phyloP scores from a whole-genome alignment of 1,140 invertebrate genomes.

The Eueides isabella region DNA sequence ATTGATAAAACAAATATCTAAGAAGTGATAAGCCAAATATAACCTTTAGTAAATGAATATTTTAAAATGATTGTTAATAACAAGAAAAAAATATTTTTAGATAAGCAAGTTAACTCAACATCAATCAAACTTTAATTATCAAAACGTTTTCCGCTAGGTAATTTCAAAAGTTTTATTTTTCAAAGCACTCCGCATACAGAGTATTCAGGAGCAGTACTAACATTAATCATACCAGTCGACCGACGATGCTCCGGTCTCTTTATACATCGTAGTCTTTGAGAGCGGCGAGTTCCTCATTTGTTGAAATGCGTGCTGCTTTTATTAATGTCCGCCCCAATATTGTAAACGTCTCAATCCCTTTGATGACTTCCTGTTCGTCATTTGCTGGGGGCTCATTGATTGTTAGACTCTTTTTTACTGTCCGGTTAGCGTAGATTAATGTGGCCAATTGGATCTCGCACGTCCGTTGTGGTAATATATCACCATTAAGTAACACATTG shows the following conservation, averaged over 20 bases:
- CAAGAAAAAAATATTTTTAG: not conserved
- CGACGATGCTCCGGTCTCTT: slow-evolving; percentile 45
- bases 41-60: too few species aligned
- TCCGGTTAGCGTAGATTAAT: slow-evolving; percentile 71
- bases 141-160: slow-evolving; percentile 35
- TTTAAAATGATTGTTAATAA: too few species aligned
- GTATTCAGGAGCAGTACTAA: slow-evolving; percentile 37
- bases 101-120: slow-evolving; percentile 38
- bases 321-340: slow-evolving; percentile 67
- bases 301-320: slow-evolving; percentile 67
- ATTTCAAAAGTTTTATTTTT: slow-evolving; percentile 45
- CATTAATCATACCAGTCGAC: slow-evolving; percentile 72
- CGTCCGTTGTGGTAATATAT: slow-evolving; percentile 71
- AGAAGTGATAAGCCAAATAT: too few species aligned
- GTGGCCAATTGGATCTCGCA: slow-evolving; percentile 53
- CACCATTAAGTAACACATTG: slow-evolving; percentile 73
- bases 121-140: slow-evolving; percentile 48
- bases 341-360: slow-evolving; percentile 75
- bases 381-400: slow-evolving; percentile 55
- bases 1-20: too few species aligned
- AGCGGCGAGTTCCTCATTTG: slow-evolving; percentile 63
- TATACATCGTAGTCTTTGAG: slow-evolving; percentile 71
- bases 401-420: slow-evolving; percentile 51
- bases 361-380: slow-evolving; percentile 70
- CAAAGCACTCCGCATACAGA: slow-evolving; percentile 1